Evolutionary conservation across 35 echinoderm and acorn worm genomes (phyloP).

Genomic region (Heliocidaris erythrogramma): DNA sequence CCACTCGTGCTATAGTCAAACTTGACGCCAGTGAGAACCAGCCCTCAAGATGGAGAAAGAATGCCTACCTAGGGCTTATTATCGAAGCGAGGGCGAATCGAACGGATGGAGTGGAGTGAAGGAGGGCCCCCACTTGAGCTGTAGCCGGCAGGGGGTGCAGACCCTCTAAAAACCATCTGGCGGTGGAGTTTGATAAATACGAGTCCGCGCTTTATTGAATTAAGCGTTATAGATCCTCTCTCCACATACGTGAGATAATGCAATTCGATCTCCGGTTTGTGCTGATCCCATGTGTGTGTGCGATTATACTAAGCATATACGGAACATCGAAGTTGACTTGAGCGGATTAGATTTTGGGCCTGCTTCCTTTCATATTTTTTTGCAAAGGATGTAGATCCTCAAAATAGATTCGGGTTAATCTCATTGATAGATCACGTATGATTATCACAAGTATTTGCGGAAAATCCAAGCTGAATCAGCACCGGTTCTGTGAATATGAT

Average conservation of each 20-base stretch:
- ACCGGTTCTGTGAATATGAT: too few species aligned
- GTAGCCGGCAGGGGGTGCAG: background rate
- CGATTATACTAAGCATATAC: background rate
- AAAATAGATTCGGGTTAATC: background rate
- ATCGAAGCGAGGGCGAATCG: background rate
- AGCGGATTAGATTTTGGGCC: background rate
- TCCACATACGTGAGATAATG: background rate
- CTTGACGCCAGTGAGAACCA: background rate
- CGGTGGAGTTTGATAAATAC: background rate
- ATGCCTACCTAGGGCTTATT: background rate
- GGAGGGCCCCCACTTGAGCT: background rate
- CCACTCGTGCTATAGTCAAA: background rate
- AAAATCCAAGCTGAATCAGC: too few species aligned
- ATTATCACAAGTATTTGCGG: too few species aligned
- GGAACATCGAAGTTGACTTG: background rate
- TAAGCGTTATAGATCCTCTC: constrained; percentile 16
- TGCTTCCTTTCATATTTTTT: background rate
- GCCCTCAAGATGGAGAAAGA: background rate
- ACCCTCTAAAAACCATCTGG: constrained; percentile 1
- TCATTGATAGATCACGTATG: background rate
- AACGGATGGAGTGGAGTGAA: constrained; percentile 6
- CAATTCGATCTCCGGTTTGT: constrained; percentile 3
- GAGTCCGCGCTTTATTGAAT: constrained; percentile 9
- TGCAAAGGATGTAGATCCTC: background rate
- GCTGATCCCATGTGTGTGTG: background rate